These are phyloP conservation scores for Pseudotriccus pelzelni DNA, from an alignment of 2,797 vertebrate genomes.

Conservation along the genomic window DNA sequence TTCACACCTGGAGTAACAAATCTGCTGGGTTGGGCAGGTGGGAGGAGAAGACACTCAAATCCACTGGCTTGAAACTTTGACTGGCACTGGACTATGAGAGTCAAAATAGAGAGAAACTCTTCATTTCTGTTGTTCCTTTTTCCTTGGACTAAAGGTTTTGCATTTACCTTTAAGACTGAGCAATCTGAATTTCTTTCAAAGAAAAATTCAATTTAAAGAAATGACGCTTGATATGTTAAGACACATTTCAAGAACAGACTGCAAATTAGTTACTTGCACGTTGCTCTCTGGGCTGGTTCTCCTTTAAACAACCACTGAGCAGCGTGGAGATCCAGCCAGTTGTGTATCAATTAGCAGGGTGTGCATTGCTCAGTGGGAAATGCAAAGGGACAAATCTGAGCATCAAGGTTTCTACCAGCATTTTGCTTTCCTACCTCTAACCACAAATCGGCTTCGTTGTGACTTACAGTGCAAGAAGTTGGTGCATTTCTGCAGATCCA, in stretches of 20 bases:
- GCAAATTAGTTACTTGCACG: not conserved
- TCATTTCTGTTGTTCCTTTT: not conserved
- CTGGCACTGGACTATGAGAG: not conserved
- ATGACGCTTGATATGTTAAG: too few relatives aligned
- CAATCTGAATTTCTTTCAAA: not conserved
- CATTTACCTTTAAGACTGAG: not conserved
- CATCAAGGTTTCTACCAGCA: not conserved
- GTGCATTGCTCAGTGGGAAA: not conserved
- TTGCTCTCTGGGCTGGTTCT: not conserved
- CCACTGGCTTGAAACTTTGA: not conserved
- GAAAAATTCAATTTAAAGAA: too few relatives aligned
- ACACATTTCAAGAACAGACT: not conserved
- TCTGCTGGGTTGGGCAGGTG: fast-evolving
- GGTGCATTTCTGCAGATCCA: constrained; percentile 52
- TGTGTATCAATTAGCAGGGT: constrained; percentile 24
- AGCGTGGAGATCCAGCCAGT: not conserved
- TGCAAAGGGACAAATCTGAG: constrained; percentile 3
- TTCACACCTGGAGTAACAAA: not conserved
- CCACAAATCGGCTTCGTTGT: constrained; percentile 6
- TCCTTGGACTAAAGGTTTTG: not conserved
- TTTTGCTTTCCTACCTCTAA: not conserved
- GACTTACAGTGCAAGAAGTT: not conserved
- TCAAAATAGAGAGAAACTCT: not conserved
- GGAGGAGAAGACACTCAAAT: not conserved
- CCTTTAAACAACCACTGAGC: not conserved